Evolutionary conservation across 2,113 vertebrate genomes (phyloP).

Genomic region (Ammodytes dubius): DNA sequence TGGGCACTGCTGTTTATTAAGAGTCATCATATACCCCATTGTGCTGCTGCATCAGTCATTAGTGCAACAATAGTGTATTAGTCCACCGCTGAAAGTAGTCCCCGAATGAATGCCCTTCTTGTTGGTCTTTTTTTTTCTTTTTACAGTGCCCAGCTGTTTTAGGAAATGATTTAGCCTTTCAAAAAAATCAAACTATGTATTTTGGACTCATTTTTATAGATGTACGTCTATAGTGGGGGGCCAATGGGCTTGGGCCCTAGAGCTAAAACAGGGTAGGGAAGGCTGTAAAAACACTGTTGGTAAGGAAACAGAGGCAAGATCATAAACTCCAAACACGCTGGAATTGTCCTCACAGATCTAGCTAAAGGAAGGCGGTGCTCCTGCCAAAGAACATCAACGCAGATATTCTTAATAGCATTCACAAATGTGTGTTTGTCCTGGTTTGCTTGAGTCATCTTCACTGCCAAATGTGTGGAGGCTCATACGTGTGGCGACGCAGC

Average conservation of each 20-base stretch:
- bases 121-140: too few species aligned
- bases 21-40: not conserved
- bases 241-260: not conserved
- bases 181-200: not conserved
- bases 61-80: not conserved
- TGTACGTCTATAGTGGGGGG: not conserved
- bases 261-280: not conserved
- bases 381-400: not conserved
- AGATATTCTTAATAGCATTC: not conserved
- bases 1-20: not conserved
- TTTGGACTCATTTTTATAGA: not conserved
- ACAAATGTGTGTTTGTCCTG: not conserved
- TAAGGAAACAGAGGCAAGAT: not conserved
- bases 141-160: too few species aligned
- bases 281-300: not conserved
- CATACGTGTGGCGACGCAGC: not conserved
- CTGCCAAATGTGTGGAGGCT: not conserved
- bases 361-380: not conserved
- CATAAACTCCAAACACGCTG: not conserved
- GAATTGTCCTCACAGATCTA: not conserved
- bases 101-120: too few species aligned
- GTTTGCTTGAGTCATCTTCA: conserved; percentile 12
- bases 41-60: not conserved
- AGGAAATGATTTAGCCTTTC: not conserved
- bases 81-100: not conserved